A percentile compares a stretch with the other conserved stretches of the same genome.
phyloP scores from a whole-genome alignment of 2,888 invertebrate genomes.

The Pristionchus maxplancki region DNA sequence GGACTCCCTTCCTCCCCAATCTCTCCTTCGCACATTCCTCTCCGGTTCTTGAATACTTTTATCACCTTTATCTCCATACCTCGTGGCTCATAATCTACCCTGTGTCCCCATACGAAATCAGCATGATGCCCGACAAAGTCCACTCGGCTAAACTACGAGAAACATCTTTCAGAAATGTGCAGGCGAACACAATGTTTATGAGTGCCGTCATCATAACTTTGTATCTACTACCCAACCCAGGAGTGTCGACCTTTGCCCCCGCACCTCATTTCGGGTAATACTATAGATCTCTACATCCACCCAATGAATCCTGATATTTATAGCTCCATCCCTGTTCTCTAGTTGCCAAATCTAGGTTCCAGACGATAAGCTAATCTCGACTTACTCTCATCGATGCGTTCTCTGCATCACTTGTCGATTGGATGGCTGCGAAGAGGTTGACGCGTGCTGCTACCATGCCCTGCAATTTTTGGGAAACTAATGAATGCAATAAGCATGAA shows the following conservation, averaged over 20 bases:
- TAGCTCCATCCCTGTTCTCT: too few species aligned
- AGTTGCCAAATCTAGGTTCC: too few species aligned
- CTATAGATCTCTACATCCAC: background rate
- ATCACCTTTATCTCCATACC: background rate
- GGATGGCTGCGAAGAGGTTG: slow-evolving; percentile 43
- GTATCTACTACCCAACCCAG: too few species aligned
- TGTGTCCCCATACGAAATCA: background rate
- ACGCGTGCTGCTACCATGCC: slow-evolving; percentile 48
- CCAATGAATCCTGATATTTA: too few species aligned
- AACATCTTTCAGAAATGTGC: background rate
- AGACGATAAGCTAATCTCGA: too few species aligned
- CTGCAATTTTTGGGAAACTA: background rate
- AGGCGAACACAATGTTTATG: background rate
- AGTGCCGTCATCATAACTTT: background rate
- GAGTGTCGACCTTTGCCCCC: too few species aligned
- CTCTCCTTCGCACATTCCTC: background rate
- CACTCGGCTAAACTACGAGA: slow-evolving; percentile 28
- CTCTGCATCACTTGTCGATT: slow-evolving; percentile 13
- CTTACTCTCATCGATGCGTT: slow-evolving; percentile 44
- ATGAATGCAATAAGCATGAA: too few species aligned
- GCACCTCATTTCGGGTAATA: too few species aligned
- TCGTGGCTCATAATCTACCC: background rate
- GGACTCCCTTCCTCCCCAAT: background rate
- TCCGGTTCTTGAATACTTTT: slow-evolving; percentile 9
- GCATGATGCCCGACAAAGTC: background rate